Percentiles rank a stretch among this genome's conserved stretches.
These are phyloP conservation scores for Dicerorhinus sumatrensis DNA, from an alignment of 2,113 vertebrate genomes.

Conservation along the genomic window DNA sequence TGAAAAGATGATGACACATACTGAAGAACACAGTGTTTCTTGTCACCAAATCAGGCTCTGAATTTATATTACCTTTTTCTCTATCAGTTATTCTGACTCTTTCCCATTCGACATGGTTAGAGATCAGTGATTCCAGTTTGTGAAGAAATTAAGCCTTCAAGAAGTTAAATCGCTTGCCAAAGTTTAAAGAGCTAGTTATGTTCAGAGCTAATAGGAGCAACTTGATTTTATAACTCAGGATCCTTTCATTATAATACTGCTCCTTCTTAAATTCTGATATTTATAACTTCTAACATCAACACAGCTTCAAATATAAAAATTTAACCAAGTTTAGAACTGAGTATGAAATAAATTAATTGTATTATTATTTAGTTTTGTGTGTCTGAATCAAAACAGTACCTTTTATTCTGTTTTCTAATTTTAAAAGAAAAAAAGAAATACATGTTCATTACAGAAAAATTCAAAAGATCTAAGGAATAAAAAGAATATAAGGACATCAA, in stretches of 20 bases:
- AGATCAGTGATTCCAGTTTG: slow-evolving; percentile 27
- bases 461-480: neutral
- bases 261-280: neutral
- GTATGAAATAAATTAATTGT: neutral
- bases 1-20: neutral
- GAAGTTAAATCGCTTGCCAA: neutral
- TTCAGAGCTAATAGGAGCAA: neutral
- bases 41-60: neutral
- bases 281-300: neutral
- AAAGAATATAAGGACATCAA: neutral
- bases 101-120: neutral
- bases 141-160: neutral
- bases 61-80: slow-evolving; percentile 9
- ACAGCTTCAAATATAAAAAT: neutral
- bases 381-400: neutral
- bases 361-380: neutral
- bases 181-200: slow-evolving; percentile 4
- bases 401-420: slow-evolving; percentile 30
- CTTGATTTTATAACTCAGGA: neutral
- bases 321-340: neutral
- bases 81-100: neutral
- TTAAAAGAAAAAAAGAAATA: neutral
- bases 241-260: neutral
- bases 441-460: neutral
- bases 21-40: neutral